Percentiles rank a stretch among this genome's conserved stretches.
These are phyloP conservation scores for Progne subis DNA, from an alignment of 2,113 vertebrate genomes.

Conservation along the genomic window DNA sequence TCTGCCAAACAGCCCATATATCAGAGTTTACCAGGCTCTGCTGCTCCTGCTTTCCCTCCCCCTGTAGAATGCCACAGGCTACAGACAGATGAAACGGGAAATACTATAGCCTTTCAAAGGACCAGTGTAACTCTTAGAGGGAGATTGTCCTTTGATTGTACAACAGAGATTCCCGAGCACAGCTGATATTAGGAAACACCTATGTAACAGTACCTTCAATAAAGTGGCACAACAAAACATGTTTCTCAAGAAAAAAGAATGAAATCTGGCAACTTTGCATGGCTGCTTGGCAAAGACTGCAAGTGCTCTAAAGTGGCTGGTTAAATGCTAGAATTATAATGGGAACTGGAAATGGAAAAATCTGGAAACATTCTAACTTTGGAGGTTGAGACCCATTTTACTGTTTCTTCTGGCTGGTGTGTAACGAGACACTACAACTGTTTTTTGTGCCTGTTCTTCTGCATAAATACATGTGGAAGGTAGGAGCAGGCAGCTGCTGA, in stretches of 20 bases:
- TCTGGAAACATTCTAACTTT: conserved; percentile 4
- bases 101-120: conserved; percentile 49
- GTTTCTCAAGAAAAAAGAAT: conserved; percentile 22
- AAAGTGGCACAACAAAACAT: background rate
- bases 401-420: background rate
- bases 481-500: conserved; percentile 34
- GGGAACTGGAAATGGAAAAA: conserved; percentile 34
- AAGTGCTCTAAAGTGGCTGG: background rate
- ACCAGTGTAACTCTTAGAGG: background rate
- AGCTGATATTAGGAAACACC: conserved; percentile 24
- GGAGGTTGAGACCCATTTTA: background rate
- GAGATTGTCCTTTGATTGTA: conserved; percentile 31
- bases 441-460: conserved; percentile 1
- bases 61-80: conserved; percentile 42
- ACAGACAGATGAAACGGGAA: conserved; percentile 45
- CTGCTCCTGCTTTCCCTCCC: background rate
- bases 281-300: conserved; percentile 5
- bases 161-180: background rate
- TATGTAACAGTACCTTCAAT: conserved; percentile 39
- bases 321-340: background rate
- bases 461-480: conserved; percentile 42
- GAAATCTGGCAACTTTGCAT: background rate
- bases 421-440: background rate
- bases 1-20: conserved; percentile 14
- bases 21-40: conserved; percentile 1